Base-by-base conservation (phyloP, 2,888 invertebrate genomes). In the Sarcophaga subvicina region DNA sequence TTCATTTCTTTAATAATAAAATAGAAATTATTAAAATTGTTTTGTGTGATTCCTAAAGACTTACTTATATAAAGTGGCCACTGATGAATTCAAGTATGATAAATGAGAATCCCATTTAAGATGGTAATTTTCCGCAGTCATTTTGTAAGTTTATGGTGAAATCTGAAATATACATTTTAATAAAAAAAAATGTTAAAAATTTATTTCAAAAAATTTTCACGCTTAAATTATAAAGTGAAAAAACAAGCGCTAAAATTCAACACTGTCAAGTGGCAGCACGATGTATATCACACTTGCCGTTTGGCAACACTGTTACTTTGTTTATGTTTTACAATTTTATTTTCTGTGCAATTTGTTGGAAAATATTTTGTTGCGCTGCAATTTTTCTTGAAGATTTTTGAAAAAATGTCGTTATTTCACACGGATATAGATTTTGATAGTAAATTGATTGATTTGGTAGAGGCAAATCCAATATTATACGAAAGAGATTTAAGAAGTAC, bases 21-120 rank as follows among this genome's bases (percentile, higher is more conserved):
- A 22, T 11, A 49, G 27, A 71, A 73, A 62, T 62, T 27, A 37
- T 22, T 17, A 62, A 45, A 71, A 73, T 59, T 27, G 11, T 37
- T 49, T 47, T 63, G 11, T n/a, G 14, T 0, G 2, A 45, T 10
- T 63, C 8, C 47, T 12, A 20, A 3, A 4, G 72, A 90, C 91
- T 90, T 89, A 93, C 93, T 93, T 93, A 89, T 92, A 95, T 90
- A 96, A 93, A 22, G 96, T 96, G 84, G 97, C 96, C 73, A 97
- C 96, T 87, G 97, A 97, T 76, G 96, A 96, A 93, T 97, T 97
- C 90, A 97, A 94, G 94, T 97, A 97, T 49, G 96, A 95, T 90
- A 96, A 95, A 94, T 97, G 97, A 89, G 97, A 97, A 93, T 97
- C 97, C 97, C 97, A 97, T 94, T 97, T 97, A 78, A 97, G 94